These are phyloP conservation scores for Aphaenogaster ashmeadi DNA, from an alignment of 1,140 invertebrate genomes.

Conservation along the genomic window DNA sequence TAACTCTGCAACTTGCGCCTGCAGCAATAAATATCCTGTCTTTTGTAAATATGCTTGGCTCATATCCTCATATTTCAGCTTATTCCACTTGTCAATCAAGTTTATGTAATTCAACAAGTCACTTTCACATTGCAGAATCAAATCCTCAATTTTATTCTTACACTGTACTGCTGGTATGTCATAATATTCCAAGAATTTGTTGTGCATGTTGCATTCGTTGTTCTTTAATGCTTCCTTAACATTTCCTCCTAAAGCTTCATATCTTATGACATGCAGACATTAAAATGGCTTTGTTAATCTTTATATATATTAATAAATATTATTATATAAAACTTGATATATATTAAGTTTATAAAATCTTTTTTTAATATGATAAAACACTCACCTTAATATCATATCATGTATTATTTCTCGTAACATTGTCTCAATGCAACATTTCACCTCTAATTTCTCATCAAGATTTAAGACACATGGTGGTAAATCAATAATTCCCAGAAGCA, in stretches of 20 bases:
- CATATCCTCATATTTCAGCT: conserved; percentile 76
- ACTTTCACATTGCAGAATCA: conserved; percentile 74
- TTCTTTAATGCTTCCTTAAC: conserved; percentile 74
- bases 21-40: conserved; percentile 72
- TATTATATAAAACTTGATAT: background rate
- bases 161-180: conserved; percentile 75
- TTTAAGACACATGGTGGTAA: conserved; percentile 72
- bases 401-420: conserved; percentile 74
- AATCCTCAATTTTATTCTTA: conserved; percentile 80
- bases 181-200: conserved; percentile 65
- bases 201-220: conserved; percentile 65
- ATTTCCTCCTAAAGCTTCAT: conserved; percentile 76
- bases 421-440: conserved; percentile 75
- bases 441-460: conserved; percentile 74
- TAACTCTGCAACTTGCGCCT: conserved; percentile 77
- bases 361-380: conserved; percentile 34
- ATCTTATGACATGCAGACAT: conserved; percentile 71
- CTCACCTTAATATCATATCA: conserved; percentile 72
- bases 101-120: conserved; percentile 70
- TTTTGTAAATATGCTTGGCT: conserved; percentile 74
- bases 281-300: conserved; percentile 15
- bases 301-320: conserved; percentile 36
- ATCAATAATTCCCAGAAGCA: conserved; percentile 78
- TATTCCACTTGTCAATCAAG: conserved; percentile 76
- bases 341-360: conserved; percentile 17